Conservation (phyloP, 2,888 invertebrate species). For the Panzeria rudis region DNA sequence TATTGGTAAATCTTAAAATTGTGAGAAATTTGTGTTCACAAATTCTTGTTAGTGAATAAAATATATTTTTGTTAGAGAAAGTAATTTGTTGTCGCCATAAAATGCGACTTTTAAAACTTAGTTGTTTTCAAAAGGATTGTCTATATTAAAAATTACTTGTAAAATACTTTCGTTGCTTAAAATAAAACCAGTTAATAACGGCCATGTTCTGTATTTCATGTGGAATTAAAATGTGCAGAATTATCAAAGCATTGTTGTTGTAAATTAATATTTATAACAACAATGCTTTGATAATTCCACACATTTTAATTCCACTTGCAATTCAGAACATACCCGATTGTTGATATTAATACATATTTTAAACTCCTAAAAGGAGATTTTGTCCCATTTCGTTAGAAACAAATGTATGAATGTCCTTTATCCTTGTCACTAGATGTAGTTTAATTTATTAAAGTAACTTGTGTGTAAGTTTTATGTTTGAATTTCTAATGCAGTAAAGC, state of each 20-base stretch:
- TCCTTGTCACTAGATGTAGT: constrained; percentile 18
- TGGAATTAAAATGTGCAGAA: too few relatives aligned
- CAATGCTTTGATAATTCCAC: too few relatives aligned
- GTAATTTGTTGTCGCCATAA: neutral
- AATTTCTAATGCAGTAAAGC: constrained; percentile 64
- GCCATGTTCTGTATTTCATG: too few relatives aligned
- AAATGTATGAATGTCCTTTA: neutral
- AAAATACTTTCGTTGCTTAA: constrained; percentile 27
- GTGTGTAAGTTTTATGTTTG: constrained; percentile 11
- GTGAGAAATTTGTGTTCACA: neutral
- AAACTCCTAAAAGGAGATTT: too few relatives aligned
- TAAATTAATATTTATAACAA: too few relatives aligned
- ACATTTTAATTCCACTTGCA: too few relatives aligned
- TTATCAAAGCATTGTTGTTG: too few relatives aligned
- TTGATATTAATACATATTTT: too few relatives aligned
- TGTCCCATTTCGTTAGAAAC: neutral
- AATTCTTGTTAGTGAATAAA: neutral
- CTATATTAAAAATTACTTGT: constrained; percentile 6
- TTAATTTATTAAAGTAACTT: constrained; percentile 58
- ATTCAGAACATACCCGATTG: too few relatives aligned
- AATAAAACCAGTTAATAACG: constrained; percentile 23
- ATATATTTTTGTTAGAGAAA: neutral
- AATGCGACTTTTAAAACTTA: neutral
- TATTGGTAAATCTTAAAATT: neutral
- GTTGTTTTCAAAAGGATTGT: constrained; percentile 5